Conservation (phyloP, 1,140 invertebrate species). For the Drosophila rhopaloa region DNA sequence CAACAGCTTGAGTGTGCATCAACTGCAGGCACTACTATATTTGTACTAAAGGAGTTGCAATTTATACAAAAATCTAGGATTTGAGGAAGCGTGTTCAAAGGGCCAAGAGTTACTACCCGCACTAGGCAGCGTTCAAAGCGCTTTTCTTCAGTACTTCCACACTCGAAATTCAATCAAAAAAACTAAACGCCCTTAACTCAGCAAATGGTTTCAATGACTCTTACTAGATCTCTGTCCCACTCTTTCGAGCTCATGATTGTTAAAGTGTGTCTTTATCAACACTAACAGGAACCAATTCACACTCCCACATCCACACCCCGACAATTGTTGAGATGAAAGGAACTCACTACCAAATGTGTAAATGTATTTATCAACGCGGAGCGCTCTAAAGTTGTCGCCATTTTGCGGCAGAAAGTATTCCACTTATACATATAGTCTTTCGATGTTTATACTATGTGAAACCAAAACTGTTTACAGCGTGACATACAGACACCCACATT, state of each 20-base stretch:
- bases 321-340: conserved; percentile 7
- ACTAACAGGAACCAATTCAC: conserved; percentile 14
- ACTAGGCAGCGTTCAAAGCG: conserved; percentile 30
- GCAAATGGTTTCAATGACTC: conserved; percentile 70
- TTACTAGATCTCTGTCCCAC: conserved; percentile 35
- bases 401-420: conserved; percentile 49
- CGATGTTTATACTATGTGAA: conserved; percentile 57
- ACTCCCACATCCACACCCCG: conserved; percentile 1
- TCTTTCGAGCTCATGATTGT: conserved; percentile 10
- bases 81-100: conserved; percentile 55
- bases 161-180: conserved; percentile 51
- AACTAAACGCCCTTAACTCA: conserved; percentile 41
- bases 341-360: conserved; percentile 20
- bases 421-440: conserved; percentile 49
- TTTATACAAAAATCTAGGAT: conserved; percentile 22
- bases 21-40: conserved; percentile 6
- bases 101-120: conserved; percentile 68
- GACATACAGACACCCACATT: conserved; percentile 28
- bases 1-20: conserved; percentile 37
- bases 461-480: conserved; percentile 39
- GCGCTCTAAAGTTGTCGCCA: conserved; percentile 31
- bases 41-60: conserved; percentile 20
- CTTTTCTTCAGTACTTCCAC: conserved; percentile 8
- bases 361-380: conserved; percentile 37
- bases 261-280: conserved; percentile 22